Conservation (phyloP, 2,797 vertebrate genomes). For the Darevskia nairensis region DNA sequence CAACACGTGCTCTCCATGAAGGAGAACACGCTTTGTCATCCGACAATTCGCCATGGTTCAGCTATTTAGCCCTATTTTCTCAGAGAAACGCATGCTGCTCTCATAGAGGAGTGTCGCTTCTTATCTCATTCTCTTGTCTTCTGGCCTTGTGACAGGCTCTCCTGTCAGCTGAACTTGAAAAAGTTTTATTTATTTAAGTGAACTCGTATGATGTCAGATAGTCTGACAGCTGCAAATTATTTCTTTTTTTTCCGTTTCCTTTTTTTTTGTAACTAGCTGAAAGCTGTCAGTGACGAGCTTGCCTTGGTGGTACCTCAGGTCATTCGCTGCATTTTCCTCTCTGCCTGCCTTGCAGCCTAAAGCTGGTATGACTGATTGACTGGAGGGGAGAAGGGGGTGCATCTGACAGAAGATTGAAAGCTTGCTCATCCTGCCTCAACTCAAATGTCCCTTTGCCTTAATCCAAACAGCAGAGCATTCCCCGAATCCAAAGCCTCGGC, state of each 20-base stretch:
- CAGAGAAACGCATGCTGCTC: background rate
- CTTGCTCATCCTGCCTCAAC: conserved; percentile 24
- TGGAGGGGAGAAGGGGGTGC: conserved; percentile 10
- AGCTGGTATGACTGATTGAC: background rate
- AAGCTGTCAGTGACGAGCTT: conserved; percentile 31
- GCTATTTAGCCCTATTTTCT: background rate
- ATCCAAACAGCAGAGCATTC: conserved; percentile 56
- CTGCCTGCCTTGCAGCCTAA: conserved; percentile 18
- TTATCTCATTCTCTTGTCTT: background rate
- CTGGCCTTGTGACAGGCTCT: background rate
- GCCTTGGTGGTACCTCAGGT: conserved; percentile 28
- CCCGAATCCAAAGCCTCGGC: conserved; percentile 36
- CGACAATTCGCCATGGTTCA: too few species aligned
- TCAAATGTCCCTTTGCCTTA: conserved; percentile 47
- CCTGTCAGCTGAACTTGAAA: background rate
- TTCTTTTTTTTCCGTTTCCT: background rate
- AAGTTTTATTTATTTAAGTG: background rate
- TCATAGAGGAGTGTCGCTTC: background rate
- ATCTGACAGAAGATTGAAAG: background rate
- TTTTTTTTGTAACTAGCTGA: conserved; percentile 2
- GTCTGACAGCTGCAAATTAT: conserved; percentile 17
- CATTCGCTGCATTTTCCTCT: conserved; percentile 11
- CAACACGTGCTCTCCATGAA: too few species aligned
- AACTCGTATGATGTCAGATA: conserved; percentile 5
- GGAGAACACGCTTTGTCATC: too few species aligned